Evolutionary conservation across 1,140 invertebrate genomes (phyloP).

Genomic region (Contarinia nasturtii): DNA sequence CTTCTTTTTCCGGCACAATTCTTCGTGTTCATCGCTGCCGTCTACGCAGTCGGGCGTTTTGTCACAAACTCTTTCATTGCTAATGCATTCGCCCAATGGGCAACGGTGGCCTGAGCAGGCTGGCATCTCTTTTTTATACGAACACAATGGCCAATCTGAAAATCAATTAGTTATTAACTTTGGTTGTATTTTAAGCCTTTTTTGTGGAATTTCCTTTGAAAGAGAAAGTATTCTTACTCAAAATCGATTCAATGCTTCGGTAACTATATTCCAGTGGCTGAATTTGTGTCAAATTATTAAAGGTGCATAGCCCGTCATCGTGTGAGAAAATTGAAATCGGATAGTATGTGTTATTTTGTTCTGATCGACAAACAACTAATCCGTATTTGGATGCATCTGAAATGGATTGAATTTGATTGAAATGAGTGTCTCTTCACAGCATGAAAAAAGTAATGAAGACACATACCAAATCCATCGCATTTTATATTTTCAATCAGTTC

Average conservation of each 20-base stretch:
- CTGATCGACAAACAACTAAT: not conserved
- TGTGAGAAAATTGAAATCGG: too few relatives aligned
- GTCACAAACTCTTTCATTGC: constrained; percentile 42
- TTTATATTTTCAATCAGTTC: not conserved
- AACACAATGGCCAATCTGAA: not conserved
- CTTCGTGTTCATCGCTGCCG: constrained; percentile 35
- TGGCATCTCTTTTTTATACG: constrained; percentile 7
- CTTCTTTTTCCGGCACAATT: constrained; percentile 25
- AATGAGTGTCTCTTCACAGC: not conserved
- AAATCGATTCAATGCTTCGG: too few relatives aligned
- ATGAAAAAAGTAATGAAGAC: not conserved
- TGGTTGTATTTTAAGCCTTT: too few relatives aligned
- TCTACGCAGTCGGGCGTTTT: constrained; percentile 48
- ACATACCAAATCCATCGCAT: not conserved
- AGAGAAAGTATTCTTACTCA: too few relatives aligned
- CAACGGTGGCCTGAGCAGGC: constrained; percentile 35
- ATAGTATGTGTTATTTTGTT: not conserved
- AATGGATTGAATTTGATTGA: not conserved
- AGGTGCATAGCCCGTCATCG: too few relatives aligned
- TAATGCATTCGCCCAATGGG: constrained; percentile 45
- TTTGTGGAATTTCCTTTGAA: too few relatives aligned
- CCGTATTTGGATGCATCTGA: not conserved
- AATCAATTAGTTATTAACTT: too few relatives aligned
- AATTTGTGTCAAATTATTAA: too few relatives aligned
- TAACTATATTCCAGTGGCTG: too few relatives aligned